Base-by-base conservation (phyloP, 2,113 vertebrate species). In the Amphilophus citrinellus region DNA sequence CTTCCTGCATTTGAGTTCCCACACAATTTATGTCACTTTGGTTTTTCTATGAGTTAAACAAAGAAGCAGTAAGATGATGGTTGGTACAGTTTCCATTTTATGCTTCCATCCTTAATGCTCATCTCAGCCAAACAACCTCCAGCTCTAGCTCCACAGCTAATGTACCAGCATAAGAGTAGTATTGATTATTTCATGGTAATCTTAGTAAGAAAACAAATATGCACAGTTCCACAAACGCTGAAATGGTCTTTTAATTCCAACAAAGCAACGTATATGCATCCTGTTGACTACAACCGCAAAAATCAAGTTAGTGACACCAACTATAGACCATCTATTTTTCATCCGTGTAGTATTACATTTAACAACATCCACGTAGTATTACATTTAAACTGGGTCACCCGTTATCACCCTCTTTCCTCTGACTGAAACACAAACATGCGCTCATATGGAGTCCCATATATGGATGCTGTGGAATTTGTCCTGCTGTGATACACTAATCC, bases 401-500 rank as follows among this genome's bases (percentile, higher is more conserved):
- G 24, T 35, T 6, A 8, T 14, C 18, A 56, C 17, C 27, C 63
- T 62, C 7, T 71, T 32, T 57, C 37, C 22, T 59, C 17, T 44
- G 27, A 20, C 47, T 32, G 11, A 50, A 81, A 61, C 82, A 81
- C 82, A 62, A 39, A 75, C 20, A 79, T 6, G 44, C n/a, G 5
- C 75, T 65, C 27, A 57, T 17, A 61, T 32, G 62, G 0, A 81
- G 35, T 63, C 61, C 17, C 42, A 66, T 81, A 80, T 85, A 58
- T 86, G 77, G 89, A 88, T 68, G 58, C 78, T 77, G 81, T 83
- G 85, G 91, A 89, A 89, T 92, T 86, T 86, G 35, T 88, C 85
- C 82, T 89, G 71, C 85, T 88, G 87, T 62, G 84, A 91, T 89
- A 85, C 50, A 27, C 89, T 94, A 91, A 93, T 92, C 91, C 84